Evolutionary conservation across 2,797 vertebrate species (phyloP).

Genomic region (Sebastes oblongus): DNA sequence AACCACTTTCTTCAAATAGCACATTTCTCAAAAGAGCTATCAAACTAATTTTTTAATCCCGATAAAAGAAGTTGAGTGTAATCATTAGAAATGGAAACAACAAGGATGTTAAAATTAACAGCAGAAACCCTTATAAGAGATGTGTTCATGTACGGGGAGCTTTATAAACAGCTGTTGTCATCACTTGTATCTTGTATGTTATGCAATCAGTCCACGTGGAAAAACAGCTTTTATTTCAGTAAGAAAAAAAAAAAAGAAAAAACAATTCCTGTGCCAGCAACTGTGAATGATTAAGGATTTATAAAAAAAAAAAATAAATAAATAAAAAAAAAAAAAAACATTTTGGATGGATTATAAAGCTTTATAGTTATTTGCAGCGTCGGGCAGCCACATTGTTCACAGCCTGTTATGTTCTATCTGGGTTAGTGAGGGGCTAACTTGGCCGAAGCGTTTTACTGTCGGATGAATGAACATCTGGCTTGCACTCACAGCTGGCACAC

Average conservation of each 20-base stretch:
- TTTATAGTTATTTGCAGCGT: not conserved
- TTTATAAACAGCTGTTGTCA: not conserved
- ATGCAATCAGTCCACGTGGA: slow-evolving; percentile 6
- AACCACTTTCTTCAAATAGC: not conserved
- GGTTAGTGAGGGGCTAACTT: not conserved
- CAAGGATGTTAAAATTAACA: not conserved
- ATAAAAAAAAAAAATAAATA: not conserved
- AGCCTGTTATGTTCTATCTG: not conserved
- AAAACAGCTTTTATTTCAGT: not conserved
- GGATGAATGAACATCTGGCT: slow-evolving; percentile 18
- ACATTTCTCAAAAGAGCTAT: not conserved
- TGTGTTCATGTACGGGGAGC: not conserved
- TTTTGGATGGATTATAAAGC: not conserved
- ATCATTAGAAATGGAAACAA: not conserved
- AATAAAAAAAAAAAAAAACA: not conserved
- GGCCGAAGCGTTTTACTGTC: not conserved
- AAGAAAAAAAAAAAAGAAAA: not conserved
- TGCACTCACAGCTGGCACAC: slow-evolving; percentile 50
- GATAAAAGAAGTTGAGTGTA: not conserved
- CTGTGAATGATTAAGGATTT: not conserved
- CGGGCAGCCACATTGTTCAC: not conserved
- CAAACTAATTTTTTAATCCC: not conserved
- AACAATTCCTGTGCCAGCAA: not conserved
- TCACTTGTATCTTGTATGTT: slow-evolving; percentile 8
- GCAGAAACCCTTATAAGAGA: not conserved